Percentiles rank a stretch among this genome's conserved stretches.
phyloP scores from a whole-genome alignment of 2,888 invertebrate species.

The Dolichopus griseipennis region DNA sequence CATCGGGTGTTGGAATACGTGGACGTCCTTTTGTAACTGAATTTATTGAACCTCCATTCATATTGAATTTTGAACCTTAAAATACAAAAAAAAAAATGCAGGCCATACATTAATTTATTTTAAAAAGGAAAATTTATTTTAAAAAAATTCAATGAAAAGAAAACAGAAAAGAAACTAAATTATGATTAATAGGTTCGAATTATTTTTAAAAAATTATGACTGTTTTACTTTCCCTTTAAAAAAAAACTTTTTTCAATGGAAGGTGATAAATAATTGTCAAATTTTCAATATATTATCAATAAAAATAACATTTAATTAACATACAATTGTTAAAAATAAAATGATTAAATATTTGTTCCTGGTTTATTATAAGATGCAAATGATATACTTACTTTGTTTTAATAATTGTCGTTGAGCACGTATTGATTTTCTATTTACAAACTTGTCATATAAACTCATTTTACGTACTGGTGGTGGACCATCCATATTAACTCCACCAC shows the following conservation, averaged over 20 bases:
- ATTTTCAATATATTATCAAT: no score
- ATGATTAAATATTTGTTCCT: no score
- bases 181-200: no score
- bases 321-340: no score
- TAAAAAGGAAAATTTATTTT: neutral
- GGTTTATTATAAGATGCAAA: neutral
- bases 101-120: neutral
- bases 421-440: constrained; percentile 68
- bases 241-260: no score
- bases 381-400: constrained; percentile 52
- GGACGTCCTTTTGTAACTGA: constrained; percentile 59
- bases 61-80: constrained; percentile 51
- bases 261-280: no score
- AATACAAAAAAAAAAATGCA: constrained; percentile 15
- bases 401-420: constrained; percentile 46
- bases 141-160: neutral
- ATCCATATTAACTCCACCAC: neutral
- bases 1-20: constrained; percentile 83
- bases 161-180: no score
- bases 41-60: constrained; percentile 53
- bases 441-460: constrained; percentile 73
- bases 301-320: no score
- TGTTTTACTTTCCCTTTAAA: no score
- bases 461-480: constrained; percentile 43
- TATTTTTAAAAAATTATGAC: no score